These are phyloP conservation scores for Pipistrellus pygmaeus DNA, from an alignment of 2,797 vertebrate species.

Conservation along the genomic window DNA sequence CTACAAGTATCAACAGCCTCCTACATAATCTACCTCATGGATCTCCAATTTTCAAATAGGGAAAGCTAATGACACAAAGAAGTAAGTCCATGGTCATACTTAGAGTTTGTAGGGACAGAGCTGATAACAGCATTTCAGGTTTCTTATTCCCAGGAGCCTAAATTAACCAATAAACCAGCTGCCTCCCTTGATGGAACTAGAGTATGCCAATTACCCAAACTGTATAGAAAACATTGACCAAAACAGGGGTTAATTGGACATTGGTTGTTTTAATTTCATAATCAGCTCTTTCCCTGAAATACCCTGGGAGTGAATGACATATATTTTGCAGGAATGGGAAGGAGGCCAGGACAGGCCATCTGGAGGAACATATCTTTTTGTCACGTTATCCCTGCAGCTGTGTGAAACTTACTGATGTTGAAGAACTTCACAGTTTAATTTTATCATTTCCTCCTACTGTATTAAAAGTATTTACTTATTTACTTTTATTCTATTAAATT, in stretches of 20 bases:
- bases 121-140: slow-evolving; percentile 13
- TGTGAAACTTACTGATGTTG: slow-evolving; percentile 70
- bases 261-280: slow-evolving; percentile 81
- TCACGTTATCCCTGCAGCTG: slow-evolving; percentile 75
- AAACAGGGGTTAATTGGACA: slow-evolving; percentile 84
- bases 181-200: slow-evolving; percentile 71
- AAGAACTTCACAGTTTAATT: slow-evolving; percentile 72
- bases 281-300: slow-evolving; percentile 80
- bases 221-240: slow-evolving; percentile 79
- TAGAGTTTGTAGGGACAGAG: slow-evolving; percentile 40
- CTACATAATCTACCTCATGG: neutral
- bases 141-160: slow-evolving; percentile 59
- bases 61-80: slow-evolving; percentile 19
- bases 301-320: slow-evolving; percentile 78
- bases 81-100: slow-evolving; percentile 61
- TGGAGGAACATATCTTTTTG: slow-evolving; percentile 72
- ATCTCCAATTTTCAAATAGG: neutral
- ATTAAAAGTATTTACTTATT: neutral
- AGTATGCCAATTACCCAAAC: slow-evolving; percentile 80
- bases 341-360: slow-evolving; percentile 80
- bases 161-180: slow-evolving; percentile 70
- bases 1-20: neutral
- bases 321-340: slow-evolving; percentile 79
- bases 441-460: slow-evolving; percentile 23
- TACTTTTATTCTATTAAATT: neutral